Percentiles rank a stretch among this genome's conserved stretches.
These are phyloP conservation scores for Pipistrellus pygmaeus DNA, from an alignment of 2,797 vertebrate genomes.

Conservation along the genomic window DNA sequence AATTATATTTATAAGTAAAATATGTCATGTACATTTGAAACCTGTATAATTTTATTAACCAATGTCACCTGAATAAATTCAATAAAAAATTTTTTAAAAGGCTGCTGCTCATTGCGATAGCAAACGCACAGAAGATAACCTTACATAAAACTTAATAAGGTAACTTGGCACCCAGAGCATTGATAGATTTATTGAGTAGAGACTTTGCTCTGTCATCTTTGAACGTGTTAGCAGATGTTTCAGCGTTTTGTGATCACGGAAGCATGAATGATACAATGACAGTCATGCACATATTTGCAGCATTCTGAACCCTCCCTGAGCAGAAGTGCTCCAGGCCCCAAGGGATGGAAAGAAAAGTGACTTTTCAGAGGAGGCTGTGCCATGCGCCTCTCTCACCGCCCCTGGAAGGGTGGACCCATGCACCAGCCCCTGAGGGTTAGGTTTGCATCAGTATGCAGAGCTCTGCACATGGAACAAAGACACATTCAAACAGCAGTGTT, in stretches of 20 bases:
- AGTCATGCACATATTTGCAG: not conserved
- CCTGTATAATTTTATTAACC: not conserved
- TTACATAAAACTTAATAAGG: not conserved
- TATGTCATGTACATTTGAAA: not conserved
- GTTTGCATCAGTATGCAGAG: not conserved
- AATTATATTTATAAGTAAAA: not conserved
- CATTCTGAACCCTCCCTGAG: not conserved
- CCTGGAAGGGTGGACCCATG: not conserved
- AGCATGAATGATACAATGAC: not conserved
- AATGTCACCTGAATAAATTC: not conserved
- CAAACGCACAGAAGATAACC: not conserved
- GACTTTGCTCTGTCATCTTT: not conserved
- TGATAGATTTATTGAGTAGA: not conserved
- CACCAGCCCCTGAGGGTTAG: accelerated
- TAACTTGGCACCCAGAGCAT: not conserved
- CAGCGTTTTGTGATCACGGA: not conserved
- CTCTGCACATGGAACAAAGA: not conserved
- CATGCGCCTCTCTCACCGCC: not conserved
- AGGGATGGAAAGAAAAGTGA: not conserved
- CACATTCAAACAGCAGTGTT: not conserved
- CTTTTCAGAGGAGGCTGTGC: not conserved
- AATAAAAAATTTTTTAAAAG: not conserved
- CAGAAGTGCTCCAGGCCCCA: not conserved
- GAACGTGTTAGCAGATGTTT: not conserved
- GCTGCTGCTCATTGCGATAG: not conserved